Evolutionary conservation across 2,888 invertebrate species (phyloP), one percentile per base, ranked within the genome.

Genomic region (Amblyjoppa proteus): DNA sequence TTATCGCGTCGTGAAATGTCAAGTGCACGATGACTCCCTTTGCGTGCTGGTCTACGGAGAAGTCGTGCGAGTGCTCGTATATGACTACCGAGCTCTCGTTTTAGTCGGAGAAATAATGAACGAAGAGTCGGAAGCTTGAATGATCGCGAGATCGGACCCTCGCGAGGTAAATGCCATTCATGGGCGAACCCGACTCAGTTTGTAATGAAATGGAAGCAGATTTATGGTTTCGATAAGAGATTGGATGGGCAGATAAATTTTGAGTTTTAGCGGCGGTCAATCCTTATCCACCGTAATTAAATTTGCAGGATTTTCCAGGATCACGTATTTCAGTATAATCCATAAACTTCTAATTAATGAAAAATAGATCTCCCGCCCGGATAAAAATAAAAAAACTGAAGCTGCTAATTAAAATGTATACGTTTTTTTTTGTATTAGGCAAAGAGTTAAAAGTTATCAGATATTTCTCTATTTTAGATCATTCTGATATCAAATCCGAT

Each of bases 1-100:
- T 93, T 92, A 91, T 88, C 90, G 81, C 81, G 77, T 80, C 75
- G 86, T 83, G 88, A 90, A 91, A 92, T 91, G 91, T 92, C 91
- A 91, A 92, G 91, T 90, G 89, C 90, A 90, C 64, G 64, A 87
- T 86, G 88, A 87, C 84, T 87, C 80, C 86, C 13, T 56, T 58
- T 16, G 61, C 25, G 49, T 70, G n/a, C 69, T 4, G 3, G 58
- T 41, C 41, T 74, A 11, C 31, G 53, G 53, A 20, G 20, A 25
- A 64, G 64, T 64, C 31, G 64, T 13, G 16, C 16, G 64, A 64
- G 31, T 64, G 31, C 64, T 64, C 34, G 34, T 34, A 25, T 20
- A 64, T 34, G 64, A 64, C 31, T 64, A 31, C n/a, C 64, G 64
- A 64, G 64, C 64, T 71, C 51, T 73, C 78, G 70, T 71, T 61